phyloP scores from a whole-genome alignment of 1,140 invertebrate genomes.

The Nasonia vitripennis region DNA sequence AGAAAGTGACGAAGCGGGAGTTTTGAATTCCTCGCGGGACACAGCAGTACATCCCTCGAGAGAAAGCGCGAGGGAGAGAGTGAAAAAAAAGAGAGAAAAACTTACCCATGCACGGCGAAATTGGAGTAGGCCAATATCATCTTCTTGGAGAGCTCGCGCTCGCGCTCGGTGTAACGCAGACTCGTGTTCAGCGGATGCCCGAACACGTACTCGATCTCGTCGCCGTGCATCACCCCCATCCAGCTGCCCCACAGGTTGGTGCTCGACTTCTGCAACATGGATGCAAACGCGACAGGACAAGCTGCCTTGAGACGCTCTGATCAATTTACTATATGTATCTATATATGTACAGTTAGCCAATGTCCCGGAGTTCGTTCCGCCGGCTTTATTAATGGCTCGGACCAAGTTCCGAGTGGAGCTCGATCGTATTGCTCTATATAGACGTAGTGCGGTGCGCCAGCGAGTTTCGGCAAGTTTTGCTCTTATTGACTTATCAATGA shows the following conservation, averaged over 20 bases:
- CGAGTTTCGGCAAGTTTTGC: slow-evolving; percentile 31
- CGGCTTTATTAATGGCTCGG: slow-evolving; percentile 8
- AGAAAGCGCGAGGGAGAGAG: not conserved
- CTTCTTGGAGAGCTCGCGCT: slow-evolving; percentile 87
- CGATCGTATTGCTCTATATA: not conserved
- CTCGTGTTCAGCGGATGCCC: slow-evolving; percentile 92
- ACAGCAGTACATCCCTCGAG: not conserved
- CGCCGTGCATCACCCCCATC: slow-evolving; percentile 98
- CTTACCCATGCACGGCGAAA: slow-evolving; percentile 92
- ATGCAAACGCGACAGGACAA: not conserved
- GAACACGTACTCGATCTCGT: slow-evolving; percentile 97
- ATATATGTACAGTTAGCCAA: not conserved
- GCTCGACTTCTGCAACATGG: slow-evolving; percentile 86
- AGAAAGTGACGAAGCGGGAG: not conserved
- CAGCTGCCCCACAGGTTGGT: slow-evolving; percentile 95
- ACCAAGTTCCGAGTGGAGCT: not conserved
- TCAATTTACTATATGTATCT: not conserved
- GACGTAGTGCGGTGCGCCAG: not conserved
- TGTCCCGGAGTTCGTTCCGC: not conserved
- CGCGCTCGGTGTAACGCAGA: slow-evolving; percentile 86
- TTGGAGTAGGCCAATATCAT: slow-evolving; percentile 91
- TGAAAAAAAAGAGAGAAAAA: slow-evolving; percentile 49
- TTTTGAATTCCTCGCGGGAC: not conserved
- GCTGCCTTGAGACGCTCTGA: slow-evolving; percentile 2
- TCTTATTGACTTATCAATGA: slow-evolving; percentile 29